Conservation (phyloP, 2,113 vertebrate genomes). For the Pipra filicauda region DNA sequence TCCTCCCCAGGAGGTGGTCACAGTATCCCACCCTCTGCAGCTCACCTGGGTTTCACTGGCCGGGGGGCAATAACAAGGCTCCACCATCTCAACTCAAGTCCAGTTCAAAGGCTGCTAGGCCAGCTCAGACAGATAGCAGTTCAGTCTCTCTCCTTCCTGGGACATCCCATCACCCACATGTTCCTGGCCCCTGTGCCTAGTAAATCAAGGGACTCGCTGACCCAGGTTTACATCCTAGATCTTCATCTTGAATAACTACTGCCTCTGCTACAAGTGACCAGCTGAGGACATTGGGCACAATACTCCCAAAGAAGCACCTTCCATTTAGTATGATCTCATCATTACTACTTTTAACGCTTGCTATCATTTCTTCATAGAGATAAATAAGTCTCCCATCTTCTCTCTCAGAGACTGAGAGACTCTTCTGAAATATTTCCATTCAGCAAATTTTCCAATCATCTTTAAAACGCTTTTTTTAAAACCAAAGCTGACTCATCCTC, state of each 20-base stretch:
- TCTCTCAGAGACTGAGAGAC: not conserved
- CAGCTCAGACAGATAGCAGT: not conserved
- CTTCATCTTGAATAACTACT: not conserved
- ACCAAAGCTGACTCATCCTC: conserved; percentile 68
- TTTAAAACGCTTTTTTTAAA: conserved; percentile 32
- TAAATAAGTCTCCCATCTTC: not conserved
- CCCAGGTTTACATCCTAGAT: not conserved
- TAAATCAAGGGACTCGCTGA: not conserved
- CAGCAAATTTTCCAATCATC: conserved; percentile 68
- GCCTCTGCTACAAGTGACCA: not conserved
- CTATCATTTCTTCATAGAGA: not conserved
- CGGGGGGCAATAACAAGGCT: not conserved
- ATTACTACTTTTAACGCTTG: not conserved
- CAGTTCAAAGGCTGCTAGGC: not conserved
- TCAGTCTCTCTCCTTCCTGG: not conserved
- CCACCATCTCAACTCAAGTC: not conserved
- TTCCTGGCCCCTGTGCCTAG: not conserved
- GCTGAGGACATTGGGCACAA: not conserved
- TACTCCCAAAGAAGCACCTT: not conserved
- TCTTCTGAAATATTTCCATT: conserved; percentile 68
- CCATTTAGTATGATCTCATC: not conserved
- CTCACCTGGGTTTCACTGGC: rapidly evolving
- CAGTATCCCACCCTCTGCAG: not conserved
- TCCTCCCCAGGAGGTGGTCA: not conserved
- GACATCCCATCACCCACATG: not conserved